Evolutionary conservation across 2,113 vertebrate genomes (phyloP).

Genomic region (Rattus rattus): DNA sequence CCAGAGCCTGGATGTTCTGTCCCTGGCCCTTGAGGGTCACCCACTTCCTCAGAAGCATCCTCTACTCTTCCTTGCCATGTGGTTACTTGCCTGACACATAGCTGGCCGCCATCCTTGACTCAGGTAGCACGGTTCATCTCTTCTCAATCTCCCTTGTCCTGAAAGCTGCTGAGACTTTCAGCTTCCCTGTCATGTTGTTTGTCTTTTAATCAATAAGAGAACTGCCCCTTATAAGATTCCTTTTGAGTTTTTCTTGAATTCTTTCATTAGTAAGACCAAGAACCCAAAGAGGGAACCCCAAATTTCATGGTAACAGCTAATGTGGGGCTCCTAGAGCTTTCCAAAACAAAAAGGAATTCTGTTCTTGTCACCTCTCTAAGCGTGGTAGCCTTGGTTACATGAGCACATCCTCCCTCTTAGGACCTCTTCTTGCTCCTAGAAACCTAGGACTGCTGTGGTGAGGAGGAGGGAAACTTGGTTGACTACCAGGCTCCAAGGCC

Average conservation of each 20-base stretch:
- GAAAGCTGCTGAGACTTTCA: background rate
- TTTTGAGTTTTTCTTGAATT: background rate
- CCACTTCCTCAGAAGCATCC: background rate
- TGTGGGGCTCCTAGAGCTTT: background rate
- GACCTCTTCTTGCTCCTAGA: background rate
- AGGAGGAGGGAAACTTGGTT: rapidly evolving
- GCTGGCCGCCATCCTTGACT: background rate
- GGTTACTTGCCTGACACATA: background rate
- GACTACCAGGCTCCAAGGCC: background rate
- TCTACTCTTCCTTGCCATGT: background rate
- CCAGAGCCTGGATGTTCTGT: background rate
- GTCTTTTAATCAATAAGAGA: background rate
- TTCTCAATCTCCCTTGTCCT: background rate
- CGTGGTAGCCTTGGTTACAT: background rate
- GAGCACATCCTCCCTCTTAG: background rate
- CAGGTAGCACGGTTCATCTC: background rate
- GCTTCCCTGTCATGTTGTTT: background rate
- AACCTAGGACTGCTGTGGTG: background rate
- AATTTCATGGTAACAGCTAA: background rate
- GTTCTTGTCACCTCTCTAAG: no score
- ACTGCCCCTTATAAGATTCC: background rate
- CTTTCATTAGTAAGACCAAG: background rate
- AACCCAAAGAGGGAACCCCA: background rate
- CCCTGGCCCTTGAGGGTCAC: no score
- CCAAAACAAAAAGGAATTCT: background rate